Evolutionary conservation across 1,140 invertebrate species (phyloP), one percentile per base, ranked within the genome.

Genomic region (Zaprionus gabonicus): DNA sequence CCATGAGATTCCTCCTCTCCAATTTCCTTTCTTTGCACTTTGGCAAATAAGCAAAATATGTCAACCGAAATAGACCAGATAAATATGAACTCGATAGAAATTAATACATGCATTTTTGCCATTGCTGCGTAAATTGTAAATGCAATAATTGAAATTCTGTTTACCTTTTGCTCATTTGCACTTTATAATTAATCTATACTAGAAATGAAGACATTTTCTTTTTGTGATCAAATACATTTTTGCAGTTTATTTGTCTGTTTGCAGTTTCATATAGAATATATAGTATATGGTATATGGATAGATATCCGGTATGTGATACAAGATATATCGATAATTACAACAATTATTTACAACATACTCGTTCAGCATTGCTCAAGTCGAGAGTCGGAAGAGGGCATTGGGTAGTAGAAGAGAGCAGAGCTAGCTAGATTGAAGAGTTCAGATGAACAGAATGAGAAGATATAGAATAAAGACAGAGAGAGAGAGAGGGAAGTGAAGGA

Each of bases 231-330:
- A 90, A 90, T 90, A 90, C 85, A 80, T 90, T 88, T 90, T 90
- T 82, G 85, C 85, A 90, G 85, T 90, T 90, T 90, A 90, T 90
- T 90, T 90, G 64, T 90, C 85, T 90, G 85, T 90, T 90, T 90
- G 85, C 85, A 90, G 79, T 84, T 90, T 85, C 82, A 72, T 90
- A 87, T 82, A 90, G 66, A 72, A 81, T 81, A 81, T 81, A 81
- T 60, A 75, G 41, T 76, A 78, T 71, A 71, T 63, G 70, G 57
- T 44, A 73, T 56, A 49, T 25, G 46, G 60, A 78, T 69, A 69
- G 55, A 44, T 68, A 81, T 81, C 38, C 44, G 53, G 66, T 67
- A 71, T 69, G 59, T 78, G 55, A 63, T 74, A 59, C 76, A 74
- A 88, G 83, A 76, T 73, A 78, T 67, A 79, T 74, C 27, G 51